phyloP scores from a whole-genome alignment of 2,113 vertebrate genomes.

The Laticauda laticaudata region DNA sequence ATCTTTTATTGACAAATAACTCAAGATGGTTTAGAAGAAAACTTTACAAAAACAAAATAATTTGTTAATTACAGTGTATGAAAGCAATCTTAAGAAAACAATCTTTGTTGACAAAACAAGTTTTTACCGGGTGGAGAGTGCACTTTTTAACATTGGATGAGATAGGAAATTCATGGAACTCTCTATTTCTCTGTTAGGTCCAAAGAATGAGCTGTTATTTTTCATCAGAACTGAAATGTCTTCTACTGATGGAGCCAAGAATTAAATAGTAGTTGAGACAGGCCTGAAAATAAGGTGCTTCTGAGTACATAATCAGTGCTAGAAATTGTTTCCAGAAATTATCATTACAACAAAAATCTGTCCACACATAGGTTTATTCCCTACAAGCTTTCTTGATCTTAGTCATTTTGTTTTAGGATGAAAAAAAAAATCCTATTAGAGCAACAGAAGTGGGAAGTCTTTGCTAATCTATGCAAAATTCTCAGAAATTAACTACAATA shows the following conservation, averaged over 20 bases:
- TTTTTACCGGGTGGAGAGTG: slow-evolving; percentile 49
- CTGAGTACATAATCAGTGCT: not conserved
- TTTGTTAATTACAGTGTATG: slow-evolving; percentile 66
- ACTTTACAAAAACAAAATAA: slow-evolving; percentile 67
- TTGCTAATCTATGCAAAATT: not conserved
- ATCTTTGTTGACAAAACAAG: slow-evolving; percentile 55
- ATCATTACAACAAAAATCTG: not conserved
- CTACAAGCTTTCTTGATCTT: not conserved
- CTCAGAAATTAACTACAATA: not conserved
- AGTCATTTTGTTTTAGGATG: not conserved
- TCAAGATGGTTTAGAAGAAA: not conserved
- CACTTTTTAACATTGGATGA: slow-evolving; percentile 43
- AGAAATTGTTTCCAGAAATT: not conserved
- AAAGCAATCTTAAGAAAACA: slow-evolving; percentile 59
- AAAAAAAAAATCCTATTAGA: not conserved
- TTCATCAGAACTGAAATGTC: not conserved
- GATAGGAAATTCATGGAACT: slow-evolving; percentile 20
- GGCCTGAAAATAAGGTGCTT: not conserved
- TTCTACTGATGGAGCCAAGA: not conserved
- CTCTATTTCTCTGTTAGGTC: not conserved
- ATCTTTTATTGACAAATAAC: slow-evolving; percentile 3
- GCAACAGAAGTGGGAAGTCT: too few species aligned
- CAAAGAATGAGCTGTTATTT: slow-evolving; percentile 1
- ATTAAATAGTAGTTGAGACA: not conserved
- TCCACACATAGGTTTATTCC: not conserved